Conservation (phyloP, 2,113 vertebrate genomes). For the Lota lota region DNA sequence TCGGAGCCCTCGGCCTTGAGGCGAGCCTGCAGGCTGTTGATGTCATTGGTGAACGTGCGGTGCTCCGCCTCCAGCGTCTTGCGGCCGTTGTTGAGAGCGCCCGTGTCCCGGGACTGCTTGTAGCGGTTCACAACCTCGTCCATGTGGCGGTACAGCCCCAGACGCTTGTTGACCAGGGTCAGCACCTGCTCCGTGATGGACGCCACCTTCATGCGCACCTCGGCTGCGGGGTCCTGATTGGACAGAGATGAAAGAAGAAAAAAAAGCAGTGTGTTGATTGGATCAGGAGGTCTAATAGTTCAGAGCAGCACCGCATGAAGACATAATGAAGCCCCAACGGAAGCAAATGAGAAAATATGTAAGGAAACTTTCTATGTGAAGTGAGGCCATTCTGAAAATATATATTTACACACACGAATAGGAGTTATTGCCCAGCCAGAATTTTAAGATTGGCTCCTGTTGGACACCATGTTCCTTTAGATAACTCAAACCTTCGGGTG, state of each 20-base stretch:
- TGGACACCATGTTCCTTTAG: too few species aligned
- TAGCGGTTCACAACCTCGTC: conserved; percentile 96
- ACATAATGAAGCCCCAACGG: background rate
- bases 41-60: conserved; percentile 85
- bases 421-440: too few species aligned
- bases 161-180: conserved; percentile 92
- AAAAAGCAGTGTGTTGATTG: background rate
- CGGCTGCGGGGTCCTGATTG: conserved; percentile 89
- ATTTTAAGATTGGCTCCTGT: too few species aligned
- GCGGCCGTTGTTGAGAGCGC: conserved; percentile 86
- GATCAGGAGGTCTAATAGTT: too few species aligned
- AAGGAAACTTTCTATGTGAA: too few species aligned
- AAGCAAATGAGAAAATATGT: too few species aligned
- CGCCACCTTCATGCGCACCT: conserved; percentile 97
- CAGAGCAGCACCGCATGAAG: too few species aligned
- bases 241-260: background rate
- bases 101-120: conserved; percentile 91
- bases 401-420: too few species aligned
- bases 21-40: conserved; percentile 85
- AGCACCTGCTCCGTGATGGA: conserved; percentile 98
- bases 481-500: too few species aligned
- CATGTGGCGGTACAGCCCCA: conserved; percentile 94
- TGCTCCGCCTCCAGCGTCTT: conserved; percentile 92
- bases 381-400: too few species aligned
- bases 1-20: conserved; percentile 95